Conservation (phyloP, 2,113 vertebrate genomes). For the Hippocampus mohnikei region DNA sequence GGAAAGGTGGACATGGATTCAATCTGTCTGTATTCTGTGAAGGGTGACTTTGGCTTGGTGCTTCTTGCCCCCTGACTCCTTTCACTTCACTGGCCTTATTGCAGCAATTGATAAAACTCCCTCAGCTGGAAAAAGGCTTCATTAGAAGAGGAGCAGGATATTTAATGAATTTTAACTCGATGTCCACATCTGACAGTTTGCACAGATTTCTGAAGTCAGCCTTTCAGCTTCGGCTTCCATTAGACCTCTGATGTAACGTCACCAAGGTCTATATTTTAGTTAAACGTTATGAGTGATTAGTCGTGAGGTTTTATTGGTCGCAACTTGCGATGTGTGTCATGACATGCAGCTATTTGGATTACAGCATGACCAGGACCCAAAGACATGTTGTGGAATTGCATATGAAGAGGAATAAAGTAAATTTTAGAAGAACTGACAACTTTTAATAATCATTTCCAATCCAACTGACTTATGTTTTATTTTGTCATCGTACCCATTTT, state of each 20-base stretch:
- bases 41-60: constrained; percentile 13
- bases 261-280: no score
- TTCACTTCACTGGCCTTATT: constrained; percentile 34
- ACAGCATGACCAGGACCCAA: no score
- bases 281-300: no score
- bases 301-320: no score
- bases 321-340: no score
- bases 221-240: background rate
- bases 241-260: background rate
- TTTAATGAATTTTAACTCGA: constrained; percentile 37
- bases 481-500: no score
- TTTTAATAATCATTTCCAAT: no score
- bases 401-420: no score
- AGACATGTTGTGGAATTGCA: no score
- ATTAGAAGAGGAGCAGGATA: constrained; percentile 26
- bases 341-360: no score
- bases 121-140: constrained; percentile 36
- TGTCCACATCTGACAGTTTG: constrained; percentile 29
- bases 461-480: no score
- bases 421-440: no score
- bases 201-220: constrained; percentile 2
- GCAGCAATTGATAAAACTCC: constrained; percentile 34
- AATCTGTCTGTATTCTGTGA: background rate
- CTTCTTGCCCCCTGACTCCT: constrained; percentile 27
- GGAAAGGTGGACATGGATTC: background rate